Evolutionary conservation across 2,888 invertebrate species (phyloP).

Genomic region (Eledone cirrhosa): DNA sequence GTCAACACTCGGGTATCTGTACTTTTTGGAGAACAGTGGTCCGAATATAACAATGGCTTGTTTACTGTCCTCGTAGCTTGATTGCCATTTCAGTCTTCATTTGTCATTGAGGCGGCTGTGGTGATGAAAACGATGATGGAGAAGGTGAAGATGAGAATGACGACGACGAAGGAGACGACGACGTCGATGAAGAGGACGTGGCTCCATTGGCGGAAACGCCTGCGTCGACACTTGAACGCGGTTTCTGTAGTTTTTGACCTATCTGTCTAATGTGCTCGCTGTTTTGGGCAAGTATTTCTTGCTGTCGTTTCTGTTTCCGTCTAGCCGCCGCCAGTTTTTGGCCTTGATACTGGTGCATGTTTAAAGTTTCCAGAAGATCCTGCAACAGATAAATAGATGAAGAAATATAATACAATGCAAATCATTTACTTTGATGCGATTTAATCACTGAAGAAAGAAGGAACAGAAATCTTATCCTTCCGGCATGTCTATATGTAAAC

Average conservation of each 20-base stretch:
- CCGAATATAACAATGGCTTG: background rate
- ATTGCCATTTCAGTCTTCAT: too few relatives aligned
- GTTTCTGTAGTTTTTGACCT: too few relatives aligned
- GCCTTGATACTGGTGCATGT: slow-evolving; percentile 19
- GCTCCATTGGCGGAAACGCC: slow-evolving; percentile 6
- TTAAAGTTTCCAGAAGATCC: slow-evolving; percentile 24
- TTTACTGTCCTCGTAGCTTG: background rate
- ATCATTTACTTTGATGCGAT: too few relatives aligned
- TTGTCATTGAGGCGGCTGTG: slow-evolving; percentile 9
- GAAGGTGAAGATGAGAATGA: slow-evolving; percentile 17
- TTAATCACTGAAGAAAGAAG: too few relatives aligned
- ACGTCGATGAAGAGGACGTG: slow-evolving; percentile 3
- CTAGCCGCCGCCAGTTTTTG: slow-evolving; percentile 2
- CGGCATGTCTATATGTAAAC: too few relatives aligned
- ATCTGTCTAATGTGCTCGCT: background rate
- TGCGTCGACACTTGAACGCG: too few relatives aligned
- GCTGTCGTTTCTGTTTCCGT: slow-evolving; percentile 20
- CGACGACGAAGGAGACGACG: slow-evolving; percentile 14
- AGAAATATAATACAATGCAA: background rate
- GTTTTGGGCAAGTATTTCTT: slow-evolving; percentile 16
- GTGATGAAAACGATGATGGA: slow-evolving; percentile 15
- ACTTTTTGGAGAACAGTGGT: too few relatives aligned
- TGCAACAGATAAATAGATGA: background rate
- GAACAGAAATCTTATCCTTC: too few relatives aligned
- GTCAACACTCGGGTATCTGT: too few relatives aligned